Evolutionary conservation across 2,113 vertebrate species (phyloP).

Genomic region (Aythya baeri): DNA sequence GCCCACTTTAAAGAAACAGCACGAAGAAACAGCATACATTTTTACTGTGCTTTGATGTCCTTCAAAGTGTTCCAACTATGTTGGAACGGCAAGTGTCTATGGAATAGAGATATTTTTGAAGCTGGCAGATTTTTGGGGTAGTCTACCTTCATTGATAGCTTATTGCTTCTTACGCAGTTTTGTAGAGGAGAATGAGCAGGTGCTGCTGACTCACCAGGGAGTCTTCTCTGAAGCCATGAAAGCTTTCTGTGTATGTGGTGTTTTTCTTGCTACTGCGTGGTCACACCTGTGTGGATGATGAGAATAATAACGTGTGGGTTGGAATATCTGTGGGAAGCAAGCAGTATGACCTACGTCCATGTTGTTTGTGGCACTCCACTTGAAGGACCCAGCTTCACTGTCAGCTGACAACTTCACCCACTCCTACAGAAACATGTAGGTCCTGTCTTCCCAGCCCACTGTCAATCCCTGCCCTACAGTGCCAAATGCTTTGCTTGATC

Average conservation of each 20-base stretch:
- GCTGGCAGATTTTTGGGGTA: background rate
- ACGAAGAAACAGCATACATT: background rate
- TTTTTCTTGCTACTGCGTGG: background rate
- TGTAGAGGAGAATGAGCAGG: background rate
- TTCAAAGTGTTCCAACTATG: background rate
- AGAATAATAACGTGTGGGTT: background rate
- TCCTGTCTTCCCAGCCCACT: background rate
- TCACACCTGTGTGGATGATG: background rate
- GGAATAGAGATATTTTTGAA: background rate
- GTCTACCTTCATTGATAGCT: background rate
- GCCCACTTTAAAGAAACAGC: background rate
- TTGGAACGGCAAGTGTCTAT: background rate
- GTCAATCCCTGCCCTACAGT: background rate
- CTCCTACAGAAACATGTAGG: background rate
- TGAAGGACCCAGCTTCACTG: background rate
- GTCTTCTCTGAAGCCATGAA: background rate
- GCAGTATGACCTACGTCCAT: background rate
- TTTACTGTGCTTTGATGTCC: background rate
- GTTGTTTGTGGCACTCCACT: background rate
- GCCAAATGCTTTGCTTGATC: background rate
- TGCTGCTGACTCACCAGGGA: background rate
- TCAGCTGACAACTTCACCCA: constrained; percentile 7
- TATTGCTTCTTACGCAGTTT: background rate
- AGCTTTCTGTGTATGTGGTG: background rate
- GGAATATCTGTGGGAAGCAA: background rate